Evolutionary conservation across 1,140 invertebrate genomes (phyloP), one percentile per base, ranked within the genome.

Genomic region (Neomicropteryx cornuta): DNA sequence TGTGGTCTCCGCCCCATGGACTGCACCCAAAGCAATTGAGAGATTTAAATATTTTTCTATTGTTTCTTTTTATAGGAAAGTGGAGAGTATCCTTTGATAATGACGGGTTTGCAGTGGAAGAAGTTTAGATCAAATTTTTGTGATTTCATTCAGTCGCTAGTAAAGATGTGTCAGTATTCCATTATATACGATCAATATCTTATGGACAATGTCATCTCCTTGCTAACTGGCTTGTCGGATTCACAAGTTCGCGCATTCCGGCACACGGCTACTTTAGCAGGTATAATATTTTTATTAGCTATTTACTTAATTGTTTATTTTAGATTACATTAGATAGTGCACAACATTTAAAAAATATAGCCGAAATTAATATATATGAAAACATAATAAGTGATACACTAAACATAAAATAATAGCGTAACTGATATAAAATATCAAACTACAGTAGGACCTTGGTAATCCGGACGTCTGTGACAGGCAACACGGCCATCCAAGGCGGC

Each of bases 131-230:
- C 77, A 18, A 96, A 95, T 67, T 97, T 97, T 58, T 95, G 91
- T 61, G 95, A 98, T 58, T 99, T 99, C 70, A 88, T 99, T 10
- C 89, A 96, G 65, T 86, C 89, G 2, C 68, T 99, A 22, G 93
- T 99, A 14, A 85, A 91, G 41, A 93, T 97, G 61, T 99, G 94
- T 56, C 95, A 99, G 61, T 96, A 98, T 66, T 94, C 89, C 29
- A 98, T 99, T 39, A 97, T 99, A 51, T 99, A 98, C 55, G 97
- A 99, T 68, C 93, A 98, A 55, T 97, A 93, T 62, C 69, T 99
- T 24, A 98, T 99, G 93, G 96, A 99, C 59, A 97, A 95, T 62
- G 82, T 99, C 5, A 97, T 99, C 47, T 97, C 95, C 1, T 69
- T 99, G 18, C 69, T 99, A 6, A 99, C 94, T 42, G 94, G 94